A percentile compares a stretch with the other conserved stretches of the same genome.
Evolutionary conservation across 2,888 invertebrate species (phyloP).

Genomic region (Phymatocera aterrima): DNA sequence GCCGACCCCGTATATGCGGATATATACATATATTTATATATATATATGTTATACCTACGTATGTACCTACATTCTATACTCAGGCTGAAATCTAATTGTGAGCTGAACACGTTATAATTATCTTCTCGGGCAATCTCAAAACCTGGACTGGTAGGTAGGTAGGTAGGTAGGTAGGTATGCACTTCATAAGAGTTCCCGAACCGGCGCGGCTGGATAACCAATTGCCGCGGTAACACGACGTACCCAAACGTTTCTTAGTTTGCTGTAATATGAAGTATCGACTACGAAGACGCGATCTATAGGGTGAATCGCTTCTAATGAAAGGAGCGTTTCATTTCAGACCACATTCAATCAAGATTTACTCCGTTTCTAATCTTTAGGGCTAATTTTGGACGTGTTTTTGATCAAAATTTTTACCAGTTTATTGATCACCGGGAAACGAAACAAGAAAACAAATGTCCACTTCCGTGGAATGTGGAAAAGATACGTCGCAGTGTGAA

Average conservation of each 20-base stretch:
- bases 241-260: not conserved
- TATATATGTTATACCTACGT: not conserved
- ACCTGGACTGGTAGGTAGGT: not conserved
- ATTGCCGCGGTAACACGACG: not conserved
- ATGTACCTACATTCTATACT: not conserved
- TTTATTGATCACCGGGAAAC: too few species aligned
- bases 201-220: not conserved
- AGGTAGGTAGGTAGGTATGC: not conserved
- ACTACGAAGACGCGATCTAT: too few species aligned
- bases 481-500: too few species aligned
- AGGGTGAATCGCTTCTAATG: too few species aligned
- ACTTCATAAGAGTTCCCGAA: not conserved
- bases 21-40: not conserved
- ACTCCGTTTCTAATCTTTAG: too few species aligned
- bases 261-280: not conserved
- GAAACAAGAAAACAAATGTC: too few species aligned
- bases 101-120: not conserved
- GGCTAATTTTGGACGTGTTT: too few species aligned
- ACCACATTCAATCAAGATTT: too few species aligned
- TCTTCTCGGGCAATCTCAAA: not conserved
- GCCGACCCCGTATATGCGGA: not conserved
- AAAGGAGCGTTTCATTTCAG: too few species aligned
- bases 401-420: too few species aligned
- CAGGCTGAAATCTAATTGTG: not conserved
- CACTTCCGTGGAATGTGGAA: too few species aligned